phyloP scores from a whole-genome alignment of 2,113 vertebrate species.

The Quiscalus mexicanus region DNA sequence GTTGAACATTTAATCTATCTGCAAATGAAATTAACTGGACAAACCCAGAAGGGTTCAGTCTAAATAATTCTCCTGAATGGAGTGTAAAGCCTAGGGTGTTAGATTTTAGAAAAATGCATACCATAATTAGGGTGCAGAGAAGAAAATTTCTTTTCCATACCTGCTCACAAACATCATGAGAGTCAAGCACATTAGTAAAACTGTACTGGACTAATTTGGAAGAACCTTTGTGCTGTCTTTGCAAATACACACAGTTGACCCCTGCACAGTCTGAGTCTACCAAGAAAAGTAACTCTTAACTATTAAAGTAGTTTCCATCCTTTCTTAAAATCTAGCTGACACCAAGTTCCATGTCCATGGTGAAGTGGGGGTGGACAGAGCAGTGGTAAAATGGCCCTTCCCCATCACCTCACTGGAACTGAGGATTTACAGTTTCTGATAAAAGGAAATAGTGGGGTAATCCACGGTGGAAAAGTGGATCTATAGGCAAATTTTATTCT shows the following conservation, averaged over 20 bases:
- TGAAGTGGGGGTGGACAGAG: neutral
- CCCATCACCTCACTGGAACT: neutral
- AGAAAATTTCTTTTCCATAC: neutral
- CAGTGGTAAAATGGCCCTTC: neutral
- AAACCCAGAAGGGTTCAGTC: neutral
- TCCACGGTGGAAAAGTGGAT: neutral
- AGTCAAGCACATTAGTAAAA: neutral
- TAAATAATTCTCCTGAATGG: neutral
- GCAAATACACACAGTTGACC: neutral
- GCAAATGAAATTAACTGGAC: neutral
- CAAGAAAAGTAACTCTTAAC: neutral
- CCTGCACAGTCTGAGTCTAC: neutral
- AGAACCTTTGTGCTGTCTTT: neutral
- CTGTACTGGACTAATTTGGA: neutral
- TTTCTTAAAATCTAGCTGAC: neutral
- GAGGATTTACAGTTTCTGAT: neutral
- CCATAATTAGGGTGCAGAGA: neutral
- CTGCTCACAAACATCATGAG: neutral
- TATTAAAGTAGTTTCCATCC: neutral
- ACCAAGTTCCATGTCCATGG: neutral
- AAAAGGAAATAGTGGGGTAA: neutral
- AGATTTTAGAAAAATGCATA: neutral
- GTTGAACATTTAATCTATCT: neutral
- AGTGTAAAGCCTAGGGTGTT: neutral
- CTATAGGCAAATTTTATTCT: neutral